These are phyloP conservation scores for Microcebus griseorufus DNA, from an alignment of 2,113 vertebrate genomes.

Conservation along the genomic window DNA sequence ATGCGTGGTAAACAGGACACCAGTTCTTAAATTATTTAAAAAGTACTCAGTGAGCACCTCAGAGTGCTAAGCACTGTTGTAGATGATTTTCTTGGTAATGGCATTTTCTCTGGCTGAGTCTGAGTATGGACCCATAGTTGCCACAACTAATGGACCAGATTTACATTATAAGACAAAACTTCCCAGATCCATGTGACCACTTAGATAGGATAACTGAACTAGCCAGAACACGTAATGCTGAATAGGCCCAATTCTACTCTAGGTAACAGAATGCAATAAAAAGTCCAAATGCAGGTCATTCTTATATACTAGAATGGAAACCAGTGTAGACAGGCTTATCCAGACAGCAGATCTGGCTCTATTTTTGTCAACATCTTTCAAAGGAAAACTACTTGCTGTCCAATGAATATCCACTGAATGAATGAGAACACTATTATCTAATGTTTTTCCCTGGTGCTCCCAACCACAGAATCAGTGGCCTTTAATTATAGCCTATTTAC, in stretches of 20 bases:
- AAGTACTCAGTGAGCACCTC: neutral
- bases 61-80: neutral
- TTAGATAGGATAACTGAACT: neutral
- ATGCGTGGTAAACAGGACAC: neutral
- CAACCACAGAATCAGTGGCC: neutral
- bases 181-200: neutral
- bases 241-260: neutral
- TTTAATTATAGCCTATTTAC: slow-evolving; percentile 1
- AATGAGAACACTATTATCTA: neutral
- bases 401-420: neutral
- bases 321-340: neutral
- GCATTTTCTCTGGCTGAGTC: neutral
- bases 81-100: neutral
- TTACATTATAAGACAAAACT: neutral
- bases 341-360: neutral
- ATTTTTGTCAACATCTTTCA: neutral
- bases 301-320: neutral
- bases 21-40: neutral
- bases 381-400: neutral
- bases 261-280: neutral
- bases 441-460: neutral
- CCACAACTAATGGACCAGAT: neutral
- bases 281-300: neutral
- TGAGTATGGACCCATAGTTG: neutral
- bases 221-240: fast-evolving